Evolutionary conservation across 2,113 vertebrate genomes (phyloP).

Genomic region (Gopherus evgoodei): DNA sequence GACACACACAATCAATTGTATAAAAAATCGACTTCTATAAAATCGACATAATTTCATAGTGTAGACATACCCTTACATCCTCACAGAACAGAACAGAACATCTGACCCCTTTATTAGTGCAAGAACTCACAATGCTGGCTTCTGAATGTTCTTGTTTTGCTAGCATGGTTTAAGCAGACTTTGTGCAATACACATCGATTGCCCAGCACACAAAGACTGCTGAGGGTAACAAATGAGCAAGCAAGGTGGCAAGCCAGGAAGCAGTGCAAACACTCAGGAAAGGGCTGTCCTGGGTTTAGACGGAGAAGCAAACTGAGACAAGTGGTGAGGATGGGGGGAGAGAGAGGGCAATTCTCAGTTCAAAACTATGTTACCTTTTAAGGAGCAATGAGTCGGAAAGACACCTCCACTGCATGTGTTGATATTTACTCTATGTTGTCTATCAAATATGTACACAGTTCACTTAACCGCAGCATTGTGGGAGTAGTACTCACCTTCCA

Average conservation of each 20-base stretch:
- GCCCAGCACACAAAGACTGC: not conserved
- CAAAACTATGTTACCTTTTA: not conserved
- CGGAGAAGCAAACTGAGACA: not conserved
- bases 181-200: not conserved
- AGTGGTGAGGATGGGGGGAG: not conserved
- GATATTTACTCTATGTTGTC: not conserved
- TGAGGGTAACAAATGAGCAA: not conserved
- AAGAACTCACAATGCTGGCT: not conserved
- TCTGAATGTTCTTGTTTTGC: not conserved
- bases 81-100: not conserved
- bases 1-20: no score
- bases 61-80: no score
- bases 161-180: not conserved
- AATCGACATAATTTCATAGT: no score
- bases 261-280: not conserved
- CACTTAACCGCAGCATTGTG: not conserved
- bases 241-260: not conserved
- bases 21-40: no score
- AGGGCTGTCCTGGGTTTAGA: not conserved
- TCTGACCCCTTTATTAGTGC: not conserved
- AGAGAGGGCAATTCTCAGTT: not conserved
- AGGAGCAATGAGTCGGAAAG: slow-evolving; percentile 30
- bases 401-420: not conserved
- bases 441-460: slow-evolving; percentile 2
- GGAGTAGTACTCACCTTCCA: not conserved